A percentile compares a stretch with the other conserved stretches of the same genome.
These are phyloP conservation scores for Julus scanicus DNA, from an alignment of 2,888 invertebrate genomes.

Conservation along the genomic window DNA sequence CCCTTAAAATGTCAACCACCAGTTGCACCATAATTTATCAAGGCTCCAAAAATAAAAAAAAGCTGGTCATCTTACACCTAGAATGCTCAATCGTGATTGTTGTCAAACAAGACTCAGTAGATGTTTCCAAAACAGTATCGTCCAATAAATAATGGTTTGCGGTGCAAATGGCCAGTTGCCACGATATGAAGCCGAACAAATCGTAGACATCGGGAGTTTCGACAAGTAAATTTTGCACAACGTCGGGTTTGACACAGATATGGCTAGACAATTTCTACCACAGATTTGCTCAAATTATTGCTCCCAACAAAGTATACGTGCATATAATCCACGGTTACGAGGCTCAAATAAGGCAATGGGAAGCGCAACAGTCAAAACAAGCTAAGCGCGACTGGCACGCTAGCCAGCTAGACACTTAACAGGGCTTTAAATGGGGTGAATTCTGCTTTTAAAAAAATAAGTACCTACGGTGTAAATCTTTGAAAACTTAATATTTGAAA, in stretches of 20 bases:
- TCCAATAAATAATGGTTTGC: too few relatives aligned
- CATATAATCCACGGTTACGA: background rate
- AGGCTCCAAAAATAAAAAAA: too few relatives aligned
- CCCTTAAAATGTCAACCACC: too few relatives aligned
- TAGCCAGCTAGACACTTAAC: conserved; percentile 1
- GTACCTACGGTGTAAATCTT: background rate
- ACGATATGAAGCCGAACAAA: too few relatives aligned
- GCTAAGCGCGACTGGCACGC: background rate
- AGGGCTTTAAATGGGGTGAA: background rate
- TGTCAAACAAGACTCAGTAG: too few relatives aligned
- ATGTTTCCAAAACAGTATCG: too few relatives aligned
- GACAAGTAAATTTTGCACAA: background rate
- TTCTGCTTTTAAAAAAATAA: background rate
- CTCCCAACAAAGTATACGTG: conserved; percentile 13
- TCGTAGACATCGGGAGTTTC: too few relatives aligned
- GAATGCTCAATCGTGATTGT: too few relatives aligned
- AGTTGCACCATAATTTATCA: too few relatives aligned
- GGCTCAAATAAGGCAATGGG: conserved; percentile 20
- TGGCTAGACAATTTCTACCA: background rate
- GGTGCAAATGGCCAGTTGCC: too few relatives aligned
- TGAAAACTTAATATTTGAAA: background rate
- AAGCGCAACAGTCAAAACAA: background rate
- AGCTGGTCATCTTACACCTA: too few relatives aligned
- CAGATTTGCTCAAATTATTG: background rate
- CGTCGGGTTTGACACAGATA: background rate